Evolutionary conservation across 2,888 invertebrate genomes (phyloP).

Genomic region (Pristionchus fissidentatus): DNA sequence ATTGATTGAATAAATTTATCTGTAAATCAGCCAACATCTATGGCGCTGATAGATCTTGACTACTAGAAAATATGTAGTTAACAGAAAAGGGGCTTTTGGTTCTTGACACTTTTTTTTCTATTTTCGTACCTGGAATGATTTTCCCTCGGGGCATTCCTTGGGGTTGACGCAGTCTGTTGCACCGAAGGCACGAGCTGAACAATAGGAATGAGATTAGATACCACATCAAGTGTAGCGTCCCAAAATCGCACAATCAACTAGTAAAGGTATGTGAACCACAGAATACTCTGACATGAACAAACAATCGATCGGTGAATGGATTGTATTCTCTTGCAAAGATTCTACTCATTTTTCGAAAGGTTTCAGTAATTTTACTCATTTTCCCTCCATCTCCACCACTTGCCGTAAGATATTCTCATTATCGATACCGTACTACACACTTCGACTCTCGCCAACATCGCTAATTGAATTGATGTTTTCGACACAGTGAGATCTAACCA

Average conservation of each 20-base stretch:
- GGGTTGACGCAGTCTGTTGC: constrained; percentile 95
- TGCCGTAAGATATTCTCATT: background rate
- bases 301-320: too few relatives aligned
- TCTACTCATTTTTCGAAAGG: too few relatives aligned
- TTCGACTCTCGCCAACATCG: background rate
- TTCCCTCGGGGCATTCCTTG: constrained; percentile 80
- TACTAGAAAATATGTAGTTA: constrained; percentile 76
- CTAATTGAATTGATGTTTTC: too few relatives aligned
- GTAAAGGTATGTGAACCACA: too few relatives aligned
- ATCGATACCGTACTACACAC: constrained; percentile 1
- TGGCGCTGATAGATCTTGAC: background rate
- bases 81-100: background rate
- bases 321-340: too few relatives aligned
- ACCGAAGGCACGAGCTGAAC: constrained; percentile 89
- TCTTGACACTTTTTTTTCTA: too few relatives aligned
- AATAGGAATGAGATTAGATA: constrained; percentile 57
- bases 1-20: background rate
- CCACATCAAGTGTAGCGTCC: too few relatives aligned
- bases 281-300: too few relatives aligned
- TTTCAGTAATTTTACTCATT: too few relatives aligned
- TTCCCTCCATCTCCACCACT: background rate
- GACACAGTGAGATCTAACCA: too few relatives aligned
- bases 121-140: constrained; percentile 77
- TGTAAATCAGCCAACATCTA: background rate
- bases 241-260: too few relatives aligned